These are phyloP conservation scores for Diachrysia chrysitis DNA, from an alignment of 2,888 invertebrate species.

Conservation along the genomic window DNA sequence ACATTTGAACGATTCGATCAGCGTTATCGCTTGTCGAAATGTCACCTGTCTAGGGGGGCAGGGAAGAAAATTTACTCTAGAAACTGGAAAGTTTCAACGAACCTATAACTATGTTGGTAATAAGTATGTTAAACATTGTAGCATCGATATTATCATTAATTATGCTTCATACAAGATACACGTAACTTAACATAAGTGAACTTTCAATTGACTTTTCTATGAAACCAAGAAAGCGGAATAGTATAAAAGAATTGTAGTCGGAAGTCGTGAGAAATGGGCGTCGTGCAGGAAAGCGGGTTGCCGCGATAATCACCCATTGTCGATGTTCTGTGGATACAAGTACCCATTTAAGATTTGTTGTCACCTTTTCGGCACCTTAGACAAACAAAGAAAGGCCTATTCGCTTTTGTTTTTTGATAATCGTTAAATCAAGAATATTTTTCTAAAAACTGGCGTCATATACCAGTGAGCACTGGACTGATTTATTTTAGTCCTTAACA, in stretches of 20 bases:
- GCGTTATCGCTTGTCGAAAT: too few species aligned
- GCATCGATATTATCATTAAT: constrained; percentile 3
- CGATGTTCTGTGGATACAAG: constrained; percentile 52
- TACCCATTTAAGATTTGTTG: constrained; percentile 36
- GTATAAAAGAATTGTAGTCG: constrained; percentile 69
- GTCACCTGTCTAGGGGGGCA: too few species aligned
- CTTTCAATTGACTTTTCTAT: constrained; percentile 66
- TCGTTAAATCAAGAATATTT: too few species aligned
- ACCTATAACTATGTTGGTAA: background rate
- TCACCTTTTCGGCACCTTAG: constrained; percentile 16
- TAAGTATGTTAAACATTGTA: background rate
- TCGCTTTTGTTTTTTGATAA: background rate
- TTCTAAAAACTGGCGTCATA: too few species aligned
- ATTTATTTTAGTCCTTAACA: too few species aligned
- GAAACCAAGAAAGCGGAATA: constrained; percentile 80
- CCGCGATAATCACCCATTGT: constrained; percentile 75
- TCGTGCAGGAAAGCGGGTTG: constrained; percentile 80
- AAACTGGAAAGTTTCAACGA: background rate
- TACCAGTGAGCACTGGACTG: too few species aligned
- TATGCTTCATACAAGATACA: constrained; percentile 21
- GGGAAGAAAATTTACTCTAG: background rate
- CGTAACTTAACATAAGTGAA: constrained; percentile 53
- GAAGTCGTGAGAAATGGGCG: constrained; percentile 85
- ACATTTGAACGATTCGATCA: too few species aligned
- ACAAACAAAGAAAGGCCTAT: constrained; percentile 10